Evolutionary conservation across 2,113 vertebrate species (phyloP), one percentile per base, ranked within the genome.

Genomic region (Gyps fulvus): DNA sequence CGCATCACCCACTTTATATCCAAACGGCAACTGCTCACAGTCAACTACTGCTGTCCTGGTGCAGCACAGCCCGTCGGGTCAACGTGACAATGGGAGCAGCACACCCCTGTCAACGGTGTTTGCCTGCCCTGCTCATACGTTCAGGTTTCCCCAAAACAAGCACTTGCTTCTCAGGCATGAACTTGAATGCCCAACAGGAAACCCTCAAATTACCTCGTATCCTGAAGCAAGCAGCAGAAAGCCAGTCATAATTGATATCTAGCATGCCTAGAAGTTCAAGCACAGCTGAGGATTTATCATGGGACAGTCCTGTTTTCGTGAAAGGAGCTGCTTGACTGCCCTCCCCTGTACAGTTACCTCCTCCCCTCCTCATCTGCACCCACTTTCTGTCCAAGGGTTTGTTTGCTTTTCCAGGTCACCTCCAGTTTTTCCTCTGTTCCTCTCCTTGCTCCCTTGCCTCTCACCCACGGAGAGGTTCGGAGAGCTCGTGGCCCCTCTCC

Each of bases 381-480:
- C 16, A 12, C 0, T 3, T 62, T 27, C 65, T 16, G 7, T 15
- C 63, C 63, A 17, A 62, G 17, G 49, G 31, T 38, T 86, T 20
- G 36, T 32, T 43, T 71, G 61, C 27, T 77, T 40, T 16, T 16
- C 49, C 34, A 21, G 45, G 31, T 79, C 50, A 79, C 42, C 10
- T 5, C 49, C 34, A 15, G 26, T 13, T 40, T 66, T 25, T 19
- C 19, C 82, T 55, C 36, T 55, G 32, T 40, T 83, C 36, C 59
- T 21, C 19, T 54, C 71, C 40, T 49, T 20, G 13, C 36, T 80
- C 31, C 79, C 59, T 66, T 23, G 42, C 52, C 78, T 63, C 59
- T 87, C 4, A 0, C 52, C 71, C 83, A 55, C 0, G 0, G 52
- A 59, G 57, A 52, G 55, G 32, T 19, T 47, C 1, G 0, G 54